phyloP scores from a whole-genome alignment of 2,797 vertebrate species.

The Cyclura pinguis region DNA sequence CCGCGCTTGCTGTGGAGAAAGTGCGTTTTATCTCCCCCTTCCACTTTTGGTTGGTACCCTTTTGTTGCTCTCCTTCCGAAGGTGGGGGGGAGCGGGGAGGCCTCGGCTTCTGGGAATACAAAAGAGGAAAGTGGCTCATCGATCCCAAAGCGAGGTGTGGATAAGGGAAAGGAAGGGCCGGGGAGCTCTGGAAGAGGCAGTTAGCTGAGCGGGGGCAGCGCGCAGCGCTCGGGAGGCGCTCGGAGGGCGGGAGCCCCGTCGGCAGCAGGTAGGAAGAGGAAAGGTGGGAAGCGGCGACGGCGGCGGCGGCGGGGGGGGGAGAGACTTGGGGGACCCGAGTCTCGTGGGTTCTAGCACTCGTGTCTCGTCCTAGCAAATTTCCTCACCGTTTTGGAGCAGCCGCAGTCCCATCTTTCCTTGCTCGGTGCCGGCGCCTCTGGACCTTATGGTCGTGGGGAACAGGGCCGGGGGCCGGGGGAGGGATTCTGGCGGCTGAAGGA shows the following conservation, averaged over 20 bases:
- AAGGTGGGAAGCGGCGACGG: rapidly evolving
- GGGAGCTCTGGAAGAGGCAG: conserved; percentile 41
- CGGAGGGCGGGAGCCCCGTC: conserved; percentile 32
- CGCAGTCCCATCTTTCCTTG: background rate
- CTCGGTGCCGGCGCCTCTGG: background rate
- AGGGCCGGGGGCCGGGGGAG: no score
- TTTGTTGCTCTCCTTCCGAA: conserved; percentile 58
- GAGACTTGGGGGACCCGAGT: no score
- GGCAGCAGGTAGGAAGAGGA: background rate
- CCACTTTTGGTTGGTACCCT: conserved; percentile 54
- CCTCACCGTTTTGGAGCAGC: no score
- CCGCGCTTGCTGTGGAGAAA: conserved; percentile 61
- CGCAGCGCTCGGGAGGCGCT: background rate
- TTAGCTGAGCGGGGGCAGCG: background rate
- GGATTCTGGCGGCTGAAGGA: background rate
- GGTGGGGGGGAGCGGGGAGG: conserved; percentile 26
- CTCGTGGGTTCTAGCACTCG: no score
- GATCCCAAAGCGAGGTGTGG: conserved; percentile 9
- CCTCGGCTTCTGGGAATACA: conserved; percentile 15
- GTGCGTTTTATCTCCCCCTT: conserved; percentile 58
- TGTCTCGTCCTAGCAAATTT: rapidly evolving
- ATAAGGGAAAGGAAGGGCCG: conserved; percentile 44
- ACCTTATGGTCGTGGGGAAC: no score
- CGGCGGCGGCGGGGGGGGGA: rapidly evolving
- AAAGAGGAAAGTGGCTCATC: conserved; percentile 56